A percentile compares a stretch with the other conserved stretches of the same genome.
Conservation (phyloP, 53 echinoderm and acorn worm species). For the Henricia sp. region DNA sequence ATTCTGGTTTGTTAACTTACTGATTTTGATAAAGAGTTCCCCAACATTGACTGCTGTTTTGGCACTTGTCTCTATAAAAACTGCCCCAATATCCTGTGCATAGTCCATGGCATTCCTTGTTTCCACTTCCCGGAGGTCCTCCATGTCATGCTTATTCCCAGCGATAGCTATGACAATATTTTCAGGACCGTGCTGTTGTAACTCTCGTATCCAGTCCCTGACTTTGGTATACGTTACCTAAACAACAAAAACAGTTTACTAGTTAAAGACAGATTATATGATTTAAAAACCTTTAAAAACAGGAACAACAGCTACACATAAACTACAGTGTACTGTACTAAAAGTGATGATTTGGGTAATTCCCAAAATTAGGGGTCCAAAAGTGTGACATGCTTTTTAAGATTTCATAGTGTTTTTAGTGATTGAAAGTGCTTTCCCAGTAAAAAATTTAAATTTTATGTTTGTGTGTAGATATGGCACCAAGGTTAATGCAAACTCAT, state of each 20-base stretch:
- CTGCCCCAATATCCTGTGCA: slow-evolving; percentile 89
- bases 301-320: no score
- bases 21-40: slow-evolving; percentile 88
- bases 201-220: slow-evolving; percentile 80
- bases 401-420: no score
- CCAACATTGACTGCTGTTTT: slow-evolving; percentile 92
- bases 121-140: slow-evolving; percentile 81
- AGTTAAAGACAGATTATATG: no score
- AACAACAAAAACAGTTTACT: background rate
- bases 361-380: no score
- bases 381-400: no score
- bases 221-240: slow-evolving; percentile 86
- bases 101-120: slow-evolving; percentile 73
- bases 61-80: slow-evolving; percentile 95
- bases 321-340: no score
- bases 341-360: no score
- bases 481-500: no score
- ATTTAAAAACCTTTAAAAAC: no score
- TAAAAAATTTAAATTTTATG: no score
- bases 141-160: slow-evolving; percentile 93
- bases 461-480: no score
- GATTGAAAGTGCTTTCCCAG: no score
- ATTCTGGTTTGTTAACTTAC: slow-evolving; percentile 73
- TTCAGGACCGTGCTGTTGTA: slow-evolving; percentile 86
- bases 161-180: slow-evolving; percentile 92